Conservation (phyloP, 2,888 invertebrate species). For the Cyrtodaria siliqua region DNA sequence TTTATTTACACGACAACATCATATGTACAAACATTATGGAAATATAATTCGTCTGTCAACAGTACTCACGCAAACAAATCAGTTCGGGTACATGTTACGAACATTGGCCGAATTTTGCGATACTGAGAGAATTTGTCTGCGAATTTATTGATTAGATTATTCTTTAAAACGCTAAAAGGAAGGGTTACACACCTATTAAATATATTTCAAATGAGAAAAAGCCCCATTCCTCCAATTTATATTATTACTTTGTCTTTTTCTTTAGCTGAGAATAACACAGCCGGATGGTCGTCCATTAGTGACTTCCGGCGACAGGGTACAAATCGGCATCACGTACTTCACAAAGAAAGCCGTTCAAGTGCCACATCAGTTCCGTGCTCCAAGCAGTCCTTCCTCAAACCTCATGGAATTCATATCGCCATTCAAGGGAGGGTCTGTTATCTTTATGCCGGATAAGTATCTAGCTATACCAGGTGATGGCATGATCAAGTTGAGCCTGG, state of each 20-base stretch:
- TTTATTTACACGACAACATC: no score
- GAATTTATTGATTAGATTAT: no score
- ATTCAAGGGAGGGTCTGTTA: constrained; percentile 34
- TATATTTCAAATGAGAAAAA: no score
- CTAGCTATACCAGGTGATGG: constrained; percentile 55
- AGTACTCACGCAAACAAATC: no score
- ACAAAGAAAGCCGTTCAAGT: constrained; percentile 50
- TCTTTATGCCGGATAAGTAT: constrained; percentile 45
- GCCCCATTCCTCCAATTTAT: no score
- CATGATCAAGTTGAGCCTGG: constrained; percentile 51
- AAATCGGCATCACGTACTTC: constrained; percentile 64
- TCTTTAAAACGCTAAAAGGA: no score
- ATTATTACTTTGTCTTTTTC: constrained; percentile 12
- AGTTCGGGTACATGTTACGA: no score
- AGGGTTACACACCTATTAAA: no score
- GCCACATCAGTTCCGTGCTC: constrained; percentile 13
- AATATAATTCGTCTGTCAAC: no score
- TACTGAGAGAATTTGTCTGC: no score
- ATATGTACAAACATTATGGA: no score
- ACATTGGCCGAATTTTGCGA: no score
- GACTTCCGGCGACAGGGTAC: constrained; percentile 36
- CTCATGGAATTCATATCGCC: constrained; percentile 50
- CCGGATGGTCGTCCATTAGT: constrained; percentile 69
- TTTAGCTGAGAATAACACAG: constrained; percentile 67
- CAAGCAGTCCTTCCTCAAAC: constrained; percentile 31